Base-by-base conservation (phyloP, 1,140 invertebrate species). In the Drosophila takahashii region DNA sequence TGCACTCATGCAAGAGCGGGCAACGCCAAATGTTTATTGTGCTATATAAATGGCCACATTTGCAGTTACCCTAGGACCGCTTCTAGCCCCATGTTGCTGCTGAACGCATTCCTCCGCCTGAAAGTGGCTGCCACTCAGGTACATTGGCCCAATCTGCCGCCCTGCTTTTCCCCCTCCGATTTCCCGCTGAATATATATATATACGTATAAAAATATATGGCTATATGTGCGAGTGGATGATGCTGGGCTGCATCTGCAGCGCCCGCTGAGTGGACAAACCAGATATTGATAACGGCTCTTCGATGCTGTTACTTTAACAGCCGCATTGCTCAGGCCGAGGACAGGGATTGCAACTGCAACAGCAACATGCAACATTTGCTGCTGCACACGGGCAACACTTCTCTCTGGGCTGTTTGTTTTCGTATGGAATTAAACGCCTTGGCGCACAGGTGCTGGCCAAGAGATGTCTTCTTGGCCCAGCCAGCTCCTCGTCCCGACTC, bases 221-320 rank as follows among this genome's bases (percentile, higher is more conserved):
- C 26, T 48, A 58, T 51, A 41, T 59, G 53, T 67, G 56, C 67
- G 65, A 62, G 57, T 78, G 73, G 50, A 29, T 70, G 67, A 70
- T 56, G 81, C 52, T 58, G 69, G 60, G 75, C 66, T 29, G 58
- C 69, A 62, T 44, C 54, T 64, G 77, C 70, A 78, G 75, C 70
- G 72, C 77, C 70, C 75, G 60, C 71, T 74, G 84, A 91, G 90
- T 91, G 89, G 90, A 91, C 90, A 91, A 91, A 91, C 90, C 90
- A 90, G 90, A 91, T 91, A 91, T 91, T 91, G 90, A 91, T 91
- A 91, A 91, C 90, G 90, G 90, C 90, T 91, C 85, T 90, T 91
- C 85, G 90, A 83, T 85, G 89, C 83, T 83, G 83, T 87, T 87
- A 87, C 71, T 89, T 81, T 77, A 71, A 74, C 79, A 84, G 77